Percentiles rank a stretch among this genome's conserved stretches.
phyloP scores from a whole-genome alignment of 2,888 invertebrate genomes.

The Criorhina ranunculi region DNA sequence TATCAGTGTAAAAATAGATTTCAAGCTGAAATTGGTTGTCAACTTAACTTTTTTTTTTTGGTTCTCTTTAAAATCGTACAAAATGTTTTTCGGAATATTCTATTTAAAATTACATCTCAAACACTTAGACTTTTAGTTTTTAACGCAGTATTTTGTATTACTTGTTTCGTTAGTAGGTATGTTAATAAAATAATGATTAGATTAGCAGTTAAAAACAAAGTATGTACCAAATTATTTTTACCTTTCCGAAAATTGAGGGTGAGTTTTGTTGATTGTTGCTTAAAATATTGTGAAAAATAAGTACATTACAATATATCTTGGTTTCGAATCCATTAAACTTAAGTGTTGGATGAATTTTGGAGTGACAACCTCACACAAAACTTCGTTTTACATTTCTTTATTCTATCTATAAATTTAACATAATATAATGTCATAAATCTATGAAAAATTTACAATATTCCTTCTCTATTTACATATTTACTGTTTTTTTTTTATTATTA shows the following conservation, averaged over 20 bases:
- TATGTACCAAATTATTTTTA: neutral
- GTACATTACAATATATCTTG: neutral
- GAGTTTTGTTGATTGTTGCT: neutral
- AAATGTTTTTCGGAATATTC: slow-evolving; percentile 60
- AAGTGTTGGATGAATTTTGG: slow-evolving; percentile 37
- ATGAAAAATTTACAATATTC: slow-evolving; percentile 62
- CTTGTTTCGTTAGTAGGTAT: slow-evolving; percentile 10
- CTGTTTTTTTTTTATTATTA: slow-evolving; percentile 14
- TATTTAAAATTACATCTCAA: slow-evolving; percentile 54
- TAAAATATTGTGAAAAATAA: slow-evolving; percentile 25
- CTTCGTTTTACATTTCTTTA: slow-evolving; percentile 68
- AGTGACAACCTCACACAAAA: slow-evolving; percentile 47
- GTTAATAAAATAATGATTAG: slow-evolving; percentile 6
- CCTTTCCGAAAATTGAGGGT: slow-evolving; percentile 17
- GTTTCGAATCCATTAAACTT: slow-evolving; percentile 22
- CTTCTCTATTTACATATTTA: slow-evolving; percentile 70
- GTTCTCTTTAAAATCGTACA: slow-evolving; percentile 62
- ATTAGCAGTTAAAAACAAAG: neutral
- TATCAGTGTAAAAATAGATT: slow-evolving; percentile 75
- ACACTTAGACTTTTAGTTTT: slow-evolving; percentile 33
- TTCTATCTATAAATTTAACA: slow-evolving; percentile 70
- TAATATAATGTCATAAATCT: slow-evolving; percentile 48
- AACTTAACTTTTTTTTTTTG: slow-evolving; percentile 54
- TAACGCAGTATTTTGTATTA: slow-evolving; percentile 4
- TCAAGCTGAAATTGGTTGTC: slow-evolving; percentile 55